Base-by-base conservation (phyloP, 2,113 vertebrate species). In the Tragelaphus scriptus region DNA sequence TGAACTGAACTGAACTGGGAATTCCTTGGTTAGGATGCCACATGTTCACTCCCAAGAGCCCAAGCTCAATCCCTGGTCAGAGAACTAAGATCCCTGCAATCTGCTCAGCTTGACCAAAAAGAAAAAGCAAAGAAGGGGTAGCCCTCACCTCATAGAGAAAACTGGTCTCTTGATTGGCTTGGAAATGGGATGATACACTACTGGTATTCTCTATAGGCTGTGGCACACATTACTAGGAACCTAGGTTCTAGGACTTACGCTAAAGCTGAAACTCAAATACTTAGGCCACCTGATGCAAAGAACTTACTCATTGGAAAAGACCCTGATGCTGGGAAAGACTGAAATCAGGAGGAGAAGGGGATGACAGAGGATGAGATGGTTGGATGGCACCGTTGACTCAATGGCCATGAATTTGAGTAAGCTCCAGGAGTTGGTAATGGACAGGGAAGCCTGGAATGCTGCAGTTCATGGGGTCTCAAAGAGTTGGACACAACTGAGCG, bases 321-420 rank as follows among this genome's bases (percentile, higher is more conserved):
- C 19, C 10, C n/a, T 36, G 9, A 71, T 71, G 65, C 9, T 71
- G 17, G 65, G 4, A 71, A 19, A 10, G 17, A 36, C 3, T 71
- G 65, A 19, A 2, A 7, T 10, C 65, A 71, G 65, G 65, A 36
- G 17, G 65, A 71, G n/a, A 68, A 36, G 65, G 17, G n/a, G 32
- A 68, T 8, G 0, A 71, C 9, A 71, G n/a, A 71, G n/a, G 17
- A 71, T 71, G 17, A 71, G n/a, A 36, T 71, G n/a, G 17, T 19
- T 71, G 17, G 17, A 71, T 23, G 65, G 5, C 17, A 71, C 36
- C 65, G 21, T 10, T 0, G 2, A 71, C 17, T 36, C 4, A 0
- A 71, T 36, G n/a, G 65, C 36, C 17, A 6, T 21, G 65, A 36
- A 1, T 71, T 6, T 71, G 65, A 71, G n/a, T 36, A 21, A 71